Evolutionary conservation across 2,797 vertebrate species (phyloP).

Genomic region (Darevskia nairensis): DNA sequence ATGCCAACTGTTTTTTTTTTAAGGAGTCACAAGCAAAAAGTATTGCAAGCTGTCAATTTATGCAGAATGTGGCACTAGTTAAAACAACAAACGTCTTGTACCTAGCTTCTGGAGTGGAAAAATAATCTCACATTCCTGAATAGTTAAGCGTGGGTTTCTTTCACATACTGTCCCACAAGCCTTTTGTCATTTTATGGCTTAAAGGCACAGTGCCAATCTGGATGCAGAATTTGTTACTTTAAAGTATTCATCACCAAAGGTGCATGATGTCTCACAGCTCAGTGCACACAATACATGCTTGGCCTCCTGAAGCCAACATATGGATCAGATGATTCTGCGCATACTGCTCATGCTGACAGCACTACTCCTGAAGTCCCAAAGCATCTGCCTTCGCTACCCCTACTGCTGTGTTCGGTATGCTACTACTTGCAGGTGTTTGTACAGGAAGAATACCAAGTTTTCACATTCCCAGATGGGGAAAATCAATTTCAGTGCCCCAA

Average conservation of each 20-base stretch:
- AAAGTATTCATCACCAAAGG: constrained; percentile 15
- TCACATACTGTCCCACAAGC: neutral
- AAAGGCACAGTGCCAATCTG: neutral
- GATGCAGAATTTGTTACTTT: neutral
- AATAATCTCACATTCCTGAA: neutral
- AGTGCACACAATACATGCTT: constrained; percentile 1
- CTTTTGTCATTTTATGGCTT: neutral
- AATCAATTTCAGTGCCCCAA: constrained; percentile 36
- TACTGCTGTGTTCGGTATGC: constrained; percentile 12
- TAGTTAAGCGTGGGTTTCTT: neutral
- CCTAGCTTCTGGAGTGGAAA: neutral
- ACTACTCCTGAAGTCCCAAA: constrained; percentile 14
- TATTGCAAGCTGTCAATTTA: neutral
- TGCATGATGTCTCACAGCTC: constrained; percentile 15
- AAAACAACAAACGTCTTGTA: neutral
- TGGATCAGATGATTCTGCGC: constrained; percentile 13
- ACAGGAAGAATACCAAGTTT: constrained; percentile 47
- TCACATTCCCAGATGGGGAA: constrained; percentile 32
- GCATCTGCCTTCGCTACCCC: constrained; percentile 22
- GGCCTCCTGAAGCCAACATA: constrained; percentile 33
- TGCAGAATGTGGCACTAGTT: neutral
- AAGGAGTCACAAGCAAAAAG: neutral
- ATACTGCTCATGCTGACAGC: neutral
- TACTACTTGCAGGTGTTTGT: constrained; percentile 19
- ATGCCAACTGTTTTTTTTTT: neutral